A percentile compares a stretch with the other conserved stretches of the same genome.
These are phyloP conservation scores for Oithona nana DNA, from an alignment of 2,888 invertebrate species.

Conservation along the genomic window DNA sequence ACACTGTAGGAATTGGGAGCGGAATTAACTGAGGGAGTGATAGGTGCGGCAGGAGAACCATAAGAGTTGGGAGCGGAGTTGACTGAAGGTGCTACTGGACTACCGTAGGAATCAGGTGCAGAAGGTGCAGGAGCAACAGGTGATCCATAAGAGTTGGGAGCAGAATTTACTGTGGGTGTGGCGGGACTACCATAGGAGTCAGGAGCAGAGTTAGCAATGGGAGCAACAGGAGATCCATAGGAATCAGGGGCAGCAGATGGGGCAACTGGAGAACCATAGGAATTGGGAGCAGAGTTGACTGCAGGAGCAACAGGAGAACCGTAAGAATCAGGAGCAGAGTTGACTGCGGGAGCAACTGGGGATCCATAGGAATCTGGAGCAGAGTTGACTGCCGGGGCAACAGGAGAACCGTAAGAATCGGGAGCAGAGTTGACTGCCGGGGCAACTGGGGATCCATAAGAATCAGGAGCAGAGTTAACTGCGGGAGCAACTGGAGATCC, in stretches of 20 bases:
- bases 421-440: background rate
- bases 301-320: background rate
- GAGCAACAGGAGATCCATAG: background rate
- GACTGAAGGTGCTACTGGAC: background rate
- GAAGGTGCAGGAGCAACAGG: background rate
- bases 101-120: background rate
- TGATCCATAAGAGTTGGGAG: background rate
- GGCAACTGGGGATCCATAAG: slow-evolving; percentile 12
- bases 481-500: slow-evolving; percentile 1
- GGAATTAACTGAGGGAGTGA: background rate
- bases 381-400: background rate
- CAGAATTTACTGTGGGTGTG: background rate
- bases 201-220: background rate
- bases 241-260: background rate
- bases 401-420: background rate
- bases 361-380: slow-evolving; percentile 6
- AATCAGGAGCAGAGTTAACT: slow-evolving; percentile 4
- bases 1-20: slow-evolving; percentile 1
- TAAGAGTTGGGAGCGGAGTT: no score
- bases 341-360: background rate
- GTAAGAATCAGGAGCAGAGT: background rate
- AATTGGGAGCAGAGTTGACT: no score
- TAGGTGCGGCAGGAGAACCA: no score
- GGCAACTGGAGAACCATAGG: background rate
- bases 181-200: background rate